Evolutionary conservation across 2,113 vertebrate genomes (phyloP).

Genomic region (Glaucomys volans): DNA sequence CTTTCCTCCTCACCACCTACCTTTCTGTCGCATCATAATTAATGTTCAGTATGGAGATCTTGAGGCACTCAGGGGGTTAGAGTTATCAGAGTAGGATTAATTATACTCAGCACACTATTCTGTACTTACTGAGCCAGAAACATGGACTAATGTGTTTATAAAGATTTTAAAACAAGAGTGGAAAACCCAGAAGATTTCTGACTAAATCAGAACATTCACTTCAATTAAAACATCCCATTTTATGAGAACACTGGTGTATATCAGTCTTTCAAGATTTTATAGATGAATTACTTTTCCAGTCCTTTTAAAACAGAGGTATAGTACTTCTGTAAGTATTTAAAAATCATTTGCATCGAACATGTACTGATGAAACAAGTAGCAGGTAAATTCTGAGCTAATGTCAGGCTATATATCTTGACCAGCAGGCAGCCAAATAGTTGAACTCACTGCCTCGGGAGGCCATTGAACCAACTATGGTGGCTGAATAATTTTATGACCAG

Average conservation of each 20-base stretch:
- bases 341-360: conserved; percentile 53
- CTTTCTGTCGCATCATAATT: conserved; percentile 28
- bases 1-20: neutral
- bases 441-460: conserved; percentile 71
- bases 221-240: conserved; percentile 64
- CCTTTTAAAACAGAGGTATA: neutral
- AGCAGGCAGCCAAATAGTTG: conserved; percentile 72
- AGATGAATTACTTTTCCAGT: conserved; percentile 33
- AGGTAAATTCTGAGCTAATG: conserved; percentile 64
- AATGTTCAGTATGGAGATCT: conserved; percentile 41
- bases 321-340: conserved; percentile 36
- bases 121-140: conserved; percentile 75
- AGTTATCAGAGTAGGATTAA: conserved; percentile 70
- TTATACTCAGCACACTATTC: conserved; percentile 57
- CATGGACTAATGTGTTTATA: conserved; percentile 55
- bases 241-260: conserved; percentile 3
- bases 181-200: conserved; percentile 68
- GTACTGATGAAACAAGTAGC: conserved; percentile 53
- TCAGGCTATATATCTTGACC: conserved; percentile 69
- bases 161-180: conserved; percentile 69
- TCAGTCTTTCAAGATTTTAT: conserved; percentile 19
- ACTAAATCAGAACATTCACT: conserved; percentile 58
- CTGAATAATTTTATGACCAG: conserved; percentile 81
- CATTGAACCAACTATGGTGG: conserved; percentile 67
- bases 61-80: conserved; percentile 30